These are phyloP conservation scores for Aptenodytes patagonicus DNA, from an alignment of 2,113 vertebrate species.

Conservation along the genomic window DNA sequence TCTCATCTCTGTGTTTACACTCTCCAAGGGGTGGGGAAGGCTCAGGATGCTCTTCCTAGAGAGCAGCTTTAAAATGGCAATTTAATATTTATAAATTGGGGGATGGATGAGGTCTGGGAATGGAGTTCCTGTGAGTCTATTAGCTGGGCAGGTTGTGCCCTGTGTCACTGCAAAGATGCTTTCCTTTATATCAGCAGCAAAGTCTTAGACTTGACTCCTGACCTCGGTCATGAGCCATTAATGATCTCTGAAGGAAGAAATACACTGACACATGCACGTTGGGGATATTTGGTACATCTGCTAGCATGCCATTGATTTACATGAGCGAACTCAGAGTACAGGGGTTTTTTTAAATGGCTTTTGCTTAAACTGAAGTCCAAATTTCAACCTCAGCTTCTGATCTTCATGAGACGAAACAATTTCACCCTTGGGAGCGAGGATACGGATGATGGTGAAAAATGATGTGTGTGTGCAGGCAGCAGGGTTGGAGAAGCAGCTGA, in stretches of 20 bases:
- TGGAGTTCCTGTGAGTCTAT: slow-evolving; percentile 13
- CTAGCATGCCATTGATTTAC: background rate
- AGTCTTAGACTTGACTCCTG: slow-evolving; percentile 29
- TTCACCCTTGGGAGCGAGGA: background rate
- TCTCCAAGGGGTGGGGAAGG: background rate
- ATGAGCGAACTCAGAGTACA: background rate
- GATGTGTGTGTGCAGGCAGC: background rate
- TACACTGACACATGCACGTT: background rate
- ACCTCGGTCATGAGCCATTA: slow-evolving; percentile 43
- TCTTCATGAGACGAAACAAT: background rate
- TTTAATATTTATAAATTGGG: slow-evolving; percentile 45
- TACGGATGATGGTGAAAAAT: background rate
- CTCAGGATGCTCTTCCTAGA: slow-evolving; percentile 4
- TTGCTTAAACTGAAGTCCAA: background rate
- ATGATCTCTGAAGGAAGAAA: slow-evolving; percentile 41
- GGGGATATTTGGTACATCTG: background rate
- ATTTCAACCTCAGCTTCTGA: background rate
- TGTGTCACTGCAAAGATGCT: background rate
- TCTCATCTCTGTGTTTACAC: background rate
- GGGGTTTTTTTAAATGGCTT: background rate
- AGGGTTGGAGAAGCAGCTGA: background rate
- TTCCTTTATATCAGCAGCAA: slow-evolving; percentile 1
- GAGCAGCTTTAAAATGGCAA: background rate
- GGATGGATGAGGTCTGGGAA: background rate
- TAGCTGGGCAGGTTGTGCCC: slow-evolving; percentile 35